These are phyloP conservation scores for Ardeotis arabs DNA, from an alignment of 2,113 vertebrate genomes.

Conservation along the genomic window DNA sequence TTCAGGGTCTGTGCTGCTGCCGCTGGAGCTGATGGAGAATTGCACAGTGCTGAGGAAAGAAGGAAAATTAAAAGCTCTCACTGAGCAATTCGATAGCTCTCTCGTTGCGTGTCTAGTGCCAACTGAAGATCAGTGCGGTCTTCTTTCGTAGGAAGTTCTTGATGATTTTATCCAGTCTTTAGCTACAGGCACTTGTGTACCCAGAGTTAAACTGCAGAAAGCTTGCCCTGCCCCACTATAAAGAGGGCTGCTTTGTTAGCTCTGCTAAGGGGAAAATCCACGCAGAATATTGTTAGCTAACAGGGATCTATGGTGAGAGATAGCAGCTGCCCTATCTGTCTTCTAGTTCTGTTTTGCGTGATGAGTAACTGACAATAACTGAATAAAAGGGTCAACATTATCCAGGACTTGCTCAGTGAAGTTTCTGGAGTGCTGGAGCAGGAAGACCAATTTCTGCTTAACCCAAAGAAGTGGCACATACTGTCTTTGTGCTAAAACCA, in stretches of 20 bases:
- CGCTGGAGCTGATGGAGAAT: background rate
- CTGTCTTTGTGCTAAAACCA: background rate
- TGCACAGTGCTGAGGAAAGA: background rate
- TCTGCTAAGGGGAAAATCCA: background rate
- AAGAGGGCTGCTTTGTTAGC: background rate
- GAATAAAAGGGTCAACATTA: background rate
- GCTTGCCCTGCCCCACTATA: background rate
- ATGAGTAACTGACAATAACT: background rate
- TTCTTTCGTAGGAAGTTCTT: background rate
- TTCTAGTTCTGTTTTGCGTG: background rate
- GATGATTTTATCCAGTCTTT: background rate
- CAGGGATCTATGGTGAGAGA: background rate
- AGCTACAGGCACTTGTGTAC: background rate
- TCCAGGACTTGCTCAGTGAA: background rate
- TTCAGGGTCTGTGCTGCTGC: background rate
- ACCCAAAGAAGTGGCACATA: background rate
- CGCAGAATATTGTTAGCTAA: background rate
- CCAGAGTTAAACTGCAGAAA: background rate
- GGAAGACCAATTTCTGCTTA: background rate
- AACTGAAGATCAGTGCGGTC: background rate
- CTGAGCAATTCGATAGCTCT: background rate
- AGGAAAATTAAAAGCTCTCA: background rate
- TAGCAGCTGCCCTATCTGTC: background rate
- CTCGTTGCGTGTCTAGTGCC: accelerated
- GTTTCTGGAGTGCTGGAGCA: background rate